Base-by-base conservation (phyloP, 2,888 invertebrate species). In the Atethmia centrago region DNA sequence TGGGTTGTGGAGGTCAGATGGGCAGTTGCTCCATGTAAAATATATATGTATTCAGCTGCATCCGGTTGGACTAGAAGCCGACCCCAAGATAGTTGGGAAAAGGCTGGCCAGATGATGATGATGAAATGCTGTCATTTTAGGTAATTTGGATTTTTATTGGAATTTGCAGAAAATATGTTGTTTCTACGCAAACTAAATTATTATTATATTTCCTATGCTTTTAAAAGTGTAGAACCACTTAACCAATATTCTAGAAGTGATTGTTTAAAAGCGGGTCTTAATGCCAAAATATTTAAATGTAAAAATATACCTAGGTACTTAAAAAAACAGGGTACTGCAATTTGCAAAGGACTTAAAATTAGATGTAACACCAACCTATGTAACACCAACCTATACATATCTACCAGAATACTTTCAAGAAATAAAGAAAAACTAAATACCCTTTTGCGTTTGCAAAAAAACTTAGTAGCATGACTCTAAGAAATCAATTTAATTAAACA, bases 41-140 rank as follows among this genome's bases (percentile, higher is more conserved):
- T n/a, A n/a, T n/a, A n/a, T n/a, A n/a, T n/a, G n/a, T n/a, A n/a
- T n/a, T n/a, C n/a, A n/a, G n/a, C n/a, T n/a, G n/a, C n/a, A n/a
- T n/a, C n/a, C n/a, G n/a, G n/a, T n/a, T n/a, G n/a, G n/a, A n/a
- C n/a, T n/a, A n/a, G n/a, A n/a, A n/a, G n/a, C n/a, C n/a, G n/a
- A n/a, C n/a, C n/a, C n/a, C n/a, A n/a, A n/a, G n/a, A n/a, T n/a
- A n/a, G n/a, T n/a, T n/a, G n/a, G n/a, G n/a, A n/a, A n/a, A n/a
- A n/a, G n/a, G n/a, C n/a, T n/a, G n/a, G n/a, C n/a, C n/a, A n/a
- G n/a, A n/a, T n/a, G n/a, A n/a, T n/a, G n/a, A n/a, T n/a, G n/a
- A n/a, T n/a, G n/a, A 85, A 86, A 70, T 83, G 19, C 83, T 77
- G 76, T 80, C 25, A 74, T 76, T 82, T 74, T 74, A 71, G 66